Evolutionary conservation across 2,113 vertebrate species (phyloP).

Genomic region (Campylomormyrus tamandua): DNA sequence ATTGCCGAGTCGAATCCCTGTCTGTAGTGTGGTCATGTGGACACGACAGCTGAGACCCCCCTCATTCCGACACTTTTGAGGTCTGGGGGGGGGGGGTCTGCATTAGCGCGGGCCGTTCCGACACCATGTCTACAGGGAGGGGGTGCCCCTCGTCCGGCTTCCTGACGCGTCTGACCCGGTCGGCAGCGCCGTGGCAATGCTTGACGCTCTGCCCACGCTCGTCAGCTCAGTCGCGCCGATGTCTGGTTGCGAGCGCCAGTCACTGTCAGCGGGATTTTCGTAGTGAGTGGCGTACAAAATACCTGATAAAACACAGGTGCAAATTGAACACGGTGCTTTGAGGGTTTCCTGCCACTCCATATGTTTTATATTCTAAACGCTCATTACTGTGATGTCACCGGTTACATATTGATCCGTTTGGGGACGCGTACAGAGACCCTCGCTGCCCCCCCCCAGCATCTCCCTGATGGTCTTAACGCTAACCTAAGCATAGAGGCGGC

Average conservation of each 20-base stretch:
- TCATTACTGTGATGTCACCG: background rate
- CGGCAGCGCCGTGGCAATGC: background rate
- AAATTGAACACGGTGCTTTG: background rate
- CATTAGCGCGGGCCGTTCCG: background rate
- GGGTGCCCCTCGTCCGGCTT: background rate
- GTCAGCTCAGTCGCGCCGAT: background rate
- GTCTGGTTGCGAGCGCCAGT: background rate
- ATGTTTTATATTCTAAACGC: background rate
- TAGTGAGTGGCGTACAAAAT: background rate
- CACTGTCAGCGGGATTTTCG: background rate
- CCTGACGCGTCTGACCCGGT: background rate
- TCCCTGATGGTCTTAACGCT: background rate
- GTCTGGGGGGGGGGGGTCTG: background rate
- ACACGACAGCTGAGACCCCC: slow-evolving; percentile 34
- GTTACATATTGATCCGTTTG: background rate
- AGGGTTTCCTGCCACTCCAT: background rate
- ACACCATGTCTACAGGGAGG: background rate
- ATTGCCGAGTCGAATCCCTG: slow-evolving; percentile 27
- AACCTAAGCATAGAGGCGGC: slow-evolving; percentile 33
- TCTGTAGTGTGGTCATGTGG: slow-evolving; percentile 41
- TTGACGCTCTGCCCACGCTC: too few relatives aligned
- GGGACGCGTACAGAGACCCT: background rate
- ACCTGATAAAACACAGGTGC: background rate
- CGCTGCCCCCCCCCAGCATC: background rate
- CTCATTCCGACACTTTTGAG: slow-evolving; percentile 12